Percentiles rank a stretch among this genome's conserved stretches.
Conservation (phyloP, 2,113 vertebrate genomes). For the Nyctibius bracteatus region DNA sequence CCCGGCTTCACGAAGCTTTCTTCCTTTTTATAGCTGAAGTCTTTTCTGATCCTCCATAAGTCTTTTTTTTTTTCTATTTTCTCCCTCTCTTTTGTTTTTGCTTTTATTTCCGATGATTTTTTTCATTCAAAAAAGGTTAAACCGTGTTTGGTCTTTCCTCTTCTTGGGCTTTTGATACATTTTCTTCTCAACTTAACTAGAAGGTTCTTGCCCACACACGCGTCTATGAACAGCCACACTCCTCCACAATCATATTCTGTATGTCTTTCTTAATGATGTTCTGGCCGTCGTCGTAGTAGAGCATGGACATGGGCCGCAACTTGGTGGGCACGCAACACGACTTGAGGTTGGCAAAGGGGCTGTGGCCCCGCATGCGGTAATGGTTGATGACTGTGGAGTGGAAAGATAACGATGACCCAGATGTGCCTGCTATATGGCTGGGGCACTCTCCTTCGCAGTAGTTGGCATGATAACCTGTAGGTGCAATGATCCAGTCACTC, state of each 20-base stretch:
- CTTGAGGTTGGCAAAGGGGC: constrained; percentile 91
- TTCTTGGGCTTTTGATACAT: constrained; percentile 46
- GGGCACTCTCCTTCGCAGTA: constrained; percentile 98
- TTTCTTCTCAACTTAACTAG: neutral
- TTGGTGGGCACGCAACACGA: constrained; percentile 96
- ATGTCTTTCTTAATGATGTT: constrained; percentile 99
- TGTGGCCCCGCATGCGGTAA: constrained; percentile 93
- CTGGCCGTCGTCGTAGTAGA: constrained; percentile 96
- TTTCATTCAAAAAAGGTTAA: constrained; percentile 62
- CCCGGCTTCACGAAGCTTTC: constrained; percentile 41
- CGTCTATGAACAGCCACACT: constrained; percentile 93
- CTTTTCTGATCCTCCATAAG: constrained; percentile 4
- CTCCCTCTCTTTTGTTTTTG: neutral
- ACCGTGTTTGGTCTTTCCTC: constrained; percentile 10
- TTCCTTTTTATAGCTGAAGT: constrained; percentile 56
- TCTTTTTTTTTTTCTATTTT: neutral
- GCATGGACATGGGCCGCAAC: constrained; percentile 98
- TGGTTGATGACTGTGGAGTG: constrained; percentile 98
- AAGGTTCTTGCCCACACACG: neutral
- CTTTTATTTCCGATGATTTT: constrained; percentile 3
- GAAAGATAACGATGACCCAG: constrained; percentile 90
- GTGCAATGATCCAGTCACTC: constrained; percentile 99
- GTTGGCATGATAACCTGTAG: constrained; percentile 93
- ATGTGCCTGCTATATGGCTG: constrained; percentile 90
- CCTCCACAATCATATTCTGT: constrained; percentile 98